Conservation (phyloP, 2,797 vertebrate species). For the Ficedula albicollis region DNA sequence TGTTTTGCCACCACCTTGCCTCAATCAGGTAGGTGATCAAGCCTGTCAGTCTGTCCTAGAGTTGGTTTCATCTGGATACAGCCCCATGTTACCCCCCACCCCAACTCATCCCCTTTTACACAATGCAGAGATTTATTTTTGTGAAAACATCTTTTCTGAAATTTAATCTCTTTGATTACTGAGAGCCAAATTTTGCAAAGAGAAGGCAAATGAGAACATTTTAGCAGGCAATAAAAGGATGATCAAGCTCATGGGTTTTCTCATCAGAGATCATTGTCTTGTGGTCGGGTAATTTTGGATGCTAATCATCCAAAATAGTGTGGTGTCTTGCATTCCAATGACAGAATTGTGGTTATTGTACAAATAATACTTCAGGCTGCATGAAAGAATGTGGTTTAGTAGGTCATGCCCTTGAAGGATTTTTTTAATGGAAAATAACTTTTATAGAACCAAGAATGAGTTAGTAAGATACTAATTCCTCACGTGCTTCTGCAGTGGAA, state of each 20-base stretch:
- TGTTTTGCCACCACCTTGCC: not conserved
- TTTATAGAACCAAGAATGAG: not conserved
- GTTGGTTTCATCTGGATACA: not conserved
- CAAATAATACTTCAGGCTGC: not conserved
- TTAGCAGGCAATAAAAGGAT: not conserved
- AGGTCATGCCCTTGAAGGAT: constrained; percentile 1
- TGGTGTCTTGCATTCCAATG: not conserved
- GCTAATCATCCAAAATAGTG: constrained; percentile 4
- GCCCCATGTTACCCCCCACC: not conserved
- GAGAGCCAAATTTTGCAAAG: not conserved
- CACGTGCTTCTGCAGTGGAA: not conserved
- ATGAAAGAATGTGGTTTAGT: constrained; percentile 17
- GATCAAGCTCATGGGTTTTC: not conserved
- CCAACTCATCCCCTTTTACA: not conserved
- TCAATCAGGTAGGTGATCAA: not conserved
- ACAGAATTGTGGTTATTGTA: not conserved
- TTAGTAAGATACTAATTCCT: not conserved
- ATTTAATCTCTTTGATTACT: not conserved
- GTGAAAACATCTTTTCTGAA: not conserved
- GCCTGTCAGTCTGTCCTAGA: not conserved
- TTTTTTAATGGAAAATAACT: not conserved
- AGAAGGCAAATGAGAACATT: not conserved
- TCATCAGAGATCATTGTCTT: not conserved
- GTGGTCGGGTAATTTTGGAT: not conserved
- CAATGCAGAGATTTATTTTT: not conserved